phyloP scores from a whole-genome alignment of 2,797 vertebrate species.

The Pseudochaenichthys georgianus region DNA sequence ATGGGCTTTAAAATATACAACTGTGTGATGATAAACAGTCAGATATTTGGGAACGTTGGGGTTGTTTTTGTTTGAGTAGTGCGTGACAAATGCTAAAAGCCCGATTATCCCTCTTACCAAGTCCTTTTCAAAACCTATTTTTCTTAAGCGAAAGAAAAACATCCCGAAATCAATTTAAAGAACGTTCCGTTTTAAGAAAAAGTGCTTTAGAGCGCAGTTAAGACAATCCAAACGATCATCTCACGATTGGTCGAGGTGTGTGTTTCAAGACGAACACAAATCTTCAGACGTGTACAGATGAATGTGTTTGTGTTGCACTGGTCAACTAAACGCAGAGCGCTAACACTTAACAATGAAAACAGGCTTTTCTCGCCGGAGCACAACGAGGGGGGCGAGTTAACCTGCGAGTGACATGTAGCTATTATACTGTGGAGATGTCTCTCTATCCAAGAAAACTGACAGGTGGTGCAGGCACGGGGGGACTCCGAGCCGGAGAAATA shows the following conservation, averaged over 20 bases:
- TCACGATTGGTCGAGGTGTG: slow-evolving; percentile 16
- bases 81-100: slow-evolving; percentile 8
- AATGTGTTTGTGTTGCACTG: slow-evolving; percentile 19
- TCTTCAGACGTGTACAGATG: slow-evolving; percentile 23
- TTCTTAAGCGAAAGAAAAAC: not conserved
- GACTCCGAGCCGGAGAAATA: slow-evolving; percentile 16
- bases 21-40: slow-evolving; percentile 2
- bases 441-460: slow-evolving; percentile 37
- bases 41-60: not conserved
- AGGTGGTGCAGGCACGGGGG: slow-evolving; percentile 25
- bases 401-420: slow-evolving; percentile 56
- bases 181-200: not conserved
- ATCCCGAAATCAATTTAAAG: not conserved
- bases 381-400: slow-evolving; percentile 59
- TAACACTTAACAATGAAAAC: slow-evolving; percentile 58
- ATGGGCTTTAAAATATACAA: not conserved
- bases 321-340: slow-evolving; percentile 38
- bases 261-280: slow-evolving; percentile 26
- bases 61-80: not conserved
- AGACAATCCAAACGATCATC: not conserved
- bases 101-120: slow-evolving; percentile 10
- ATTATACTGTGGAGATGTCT: slow-evolving; percentile 33
- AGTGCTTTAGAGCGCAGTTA: not conserved
- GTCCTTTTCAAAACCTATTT: not conserved
- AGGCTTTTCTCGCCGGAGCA: slow-evolving; percentile 50